Evolutionary conservation across 2,113 vertebrate genomes (phyloP), one percentile per base, ranked within the genome.

Genomic region (Puntigrus tetrazona): DNA sequence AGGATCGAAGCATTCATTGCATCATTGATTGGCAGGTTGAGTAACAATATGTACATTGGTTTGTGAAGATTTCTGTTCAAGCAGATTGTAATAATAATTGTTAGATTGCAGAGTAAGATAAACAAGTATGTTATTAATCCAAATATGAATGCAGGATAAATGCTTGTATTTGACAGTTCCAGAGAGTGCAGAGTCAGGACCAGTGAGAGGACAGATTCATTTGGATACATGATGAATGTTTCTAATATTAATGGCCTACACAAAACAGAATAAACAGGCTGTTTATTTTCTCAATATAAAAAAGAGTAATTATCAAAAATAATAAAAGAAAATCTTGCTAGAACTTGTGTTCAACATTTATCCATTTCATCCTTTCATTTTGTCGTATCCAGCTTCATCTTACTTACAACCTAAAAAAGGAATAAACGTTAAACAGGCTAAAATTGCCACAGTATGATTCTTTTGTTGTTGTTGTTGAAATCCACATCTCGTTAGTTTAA

Each of bases 41-140:
- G 34, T 31, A 78, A n/a, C 29, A 55, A 20, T 55, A 55, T 55
- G 20, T 55, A 55, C 18, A 55, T 55, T 7, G 50, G 77, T 41
- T 78, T 57, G 22, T 78, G 77, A 57, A 78, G 77, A 78, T 41
- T 57, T 61, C 55, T 78, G 55, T 78, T 61, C 9, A n/a, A 22
- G 74, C 74, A 36, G 36, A 77, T 77, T 3, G 74, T 55, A 16
- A 55, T 34, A 52, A 22, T 5, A 77, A 77, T 11, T 77, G 47
- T 77, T 6, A 77, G 20, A 36, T 77, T 77, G 20, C 29, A 52
- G 16, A 77, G 16, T 55, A 77, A 55, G 8, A 77, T 52, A 0
- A 55, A 55, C 31, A 77, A 34, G 20, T 77, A 77, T 55, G 74
- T 31, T 29, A 22, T 8, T 55, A 77, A 4, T 74, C 72, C 72